These are phyloP conservation scores for Platysternon megacephalum DNA, from an alignment of 2,113 vertebrate species.

Conservation along the genomic window DNA sequence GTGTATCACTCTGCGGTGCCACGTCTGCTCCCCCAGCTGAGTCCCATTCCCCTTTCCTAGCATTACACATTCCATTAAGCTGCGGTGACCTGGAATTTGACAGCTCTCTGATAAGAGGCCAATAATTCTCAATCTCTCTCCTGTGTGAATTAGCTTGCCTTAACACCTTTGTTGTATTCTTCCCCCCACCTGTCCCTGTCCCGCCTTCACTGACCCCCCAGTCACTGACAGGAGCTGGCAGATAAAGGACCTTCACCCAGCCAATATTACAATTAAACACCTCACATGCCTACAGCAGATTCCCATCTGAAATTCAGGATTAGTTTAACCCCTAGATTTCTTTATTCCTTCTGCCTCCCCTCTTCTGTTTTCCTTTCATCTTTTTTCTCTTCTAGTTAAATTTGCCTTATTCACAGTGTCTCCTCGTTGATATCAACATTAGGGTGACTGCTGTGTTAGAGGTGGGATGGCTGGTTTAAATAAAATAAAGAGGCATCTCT, in stretches of 20 bases:
- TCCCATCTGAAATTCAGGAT: constrained; percentile 6
- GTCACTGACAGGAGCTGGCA: constrained; percentile 52
- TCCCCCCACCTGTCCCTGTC: constrained; percentile 20
- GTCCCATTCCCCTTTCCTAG: constrained; percentile 33
- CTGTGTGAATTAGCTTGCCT: constrained; percentile 75
- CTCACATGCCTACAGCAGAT: background rate
- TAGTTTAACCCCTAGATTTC: background rate
- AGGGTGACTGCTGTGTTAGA: background rate
- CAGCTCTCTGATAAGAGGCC: constrained; percentile 80
- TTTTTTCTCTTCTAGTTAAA: background rate
- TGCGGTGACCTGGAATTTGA: constrained; percentile 69
- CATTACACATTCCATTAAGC: constrained; percentile 68
- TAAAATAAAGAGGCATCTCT: background rate
- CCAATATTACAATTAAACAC: constrained; percentile 54
- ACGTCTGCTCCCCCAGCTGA: background rate
- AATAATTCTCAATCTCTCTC: constrained; percentile 79
- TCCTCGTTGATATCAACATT: accelerated
- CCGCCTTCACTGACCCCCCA: constrained; percentile 50
- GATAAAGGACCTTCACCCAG: constrained; percentile 57
- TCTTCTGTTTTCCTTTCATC: background rate
- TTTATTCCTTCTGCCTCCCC: background rate
- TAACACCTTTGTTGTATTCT: constrained; percentile 64
- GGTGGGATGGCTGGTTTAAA: background rate
- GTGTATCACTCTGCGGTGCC: background rate
- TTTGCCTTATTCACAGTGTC: background rate